Conservation (phyloP, 35 echinoderm and acorn worm species). For the Ptychodera flava region DNA sequence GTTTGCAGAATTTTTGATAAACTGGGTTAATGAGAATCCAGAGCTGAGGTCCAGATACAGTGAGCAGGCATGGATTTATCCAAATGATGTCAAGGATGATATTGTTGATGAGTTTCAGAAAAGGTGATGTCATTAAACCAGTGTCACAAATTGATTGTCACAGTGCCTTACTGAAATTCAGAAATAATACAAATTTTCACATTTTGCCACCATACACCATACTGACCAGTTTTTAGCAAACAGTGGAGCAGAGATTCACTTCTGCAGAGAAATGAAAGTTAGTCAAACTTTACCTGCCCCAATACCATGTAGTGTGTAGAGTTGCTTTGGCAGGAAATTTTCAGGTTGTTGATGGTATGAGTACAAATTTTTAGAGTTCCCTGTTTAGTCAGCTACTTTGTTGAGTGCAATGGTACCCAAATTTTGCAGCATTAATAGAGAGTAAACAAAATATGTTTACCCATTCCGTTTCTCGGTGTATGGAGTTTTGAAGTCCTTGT, state of each 20-base stretch:
- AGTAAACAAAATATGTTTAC: too few relatives aligned
- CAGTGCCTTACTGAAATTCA: neutral
- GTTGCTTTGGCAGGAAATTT: too few relatives aligned
- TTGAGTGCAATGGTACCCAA: too few relatives aligned
- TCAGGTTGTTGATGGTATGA: too few relatives aligned
- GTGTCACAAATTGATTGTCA: neutral
- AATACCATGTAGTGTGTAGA: neutral
- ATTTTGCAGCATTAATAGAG: too few relatives aligned
- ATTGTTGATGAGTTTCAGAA: conserved; percentile 60
- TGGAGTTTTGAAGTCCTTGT: too few relatives aligned
- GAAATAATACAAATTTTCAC: neutral
- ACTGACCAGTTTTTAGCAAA: neutral
- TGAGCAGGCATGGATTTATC: conserved; percentile 88
- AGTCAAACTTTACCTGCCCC: neutral
- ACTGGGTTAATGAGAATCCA: conserved; percentile 29
- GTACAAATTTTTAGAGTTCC: too few relatives aligned
- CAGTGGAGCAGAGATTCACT: neutral
- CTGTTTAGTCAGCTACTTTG: too few relatives aligned
- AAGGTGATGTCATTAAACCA: conserved; percentile 27
- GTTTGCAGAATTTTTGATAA: conserved; percentile 27
- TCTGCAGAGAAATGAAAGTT: neutral
- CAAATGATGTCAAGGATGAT: conserved; percentile 34
- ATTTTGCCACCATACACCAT: neutral
- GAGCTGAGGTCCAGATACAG: conserved; percentile 73
- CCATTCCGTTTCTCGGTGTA: too few relatives aligned